Percentiles rank a stretch among this genome's conserved stretches.
These are phyloP conservation scores for Drosophila lutescens DNA, from an alignment of 2,888 invertebrate species.

Conservation along the genomic window DNA sequence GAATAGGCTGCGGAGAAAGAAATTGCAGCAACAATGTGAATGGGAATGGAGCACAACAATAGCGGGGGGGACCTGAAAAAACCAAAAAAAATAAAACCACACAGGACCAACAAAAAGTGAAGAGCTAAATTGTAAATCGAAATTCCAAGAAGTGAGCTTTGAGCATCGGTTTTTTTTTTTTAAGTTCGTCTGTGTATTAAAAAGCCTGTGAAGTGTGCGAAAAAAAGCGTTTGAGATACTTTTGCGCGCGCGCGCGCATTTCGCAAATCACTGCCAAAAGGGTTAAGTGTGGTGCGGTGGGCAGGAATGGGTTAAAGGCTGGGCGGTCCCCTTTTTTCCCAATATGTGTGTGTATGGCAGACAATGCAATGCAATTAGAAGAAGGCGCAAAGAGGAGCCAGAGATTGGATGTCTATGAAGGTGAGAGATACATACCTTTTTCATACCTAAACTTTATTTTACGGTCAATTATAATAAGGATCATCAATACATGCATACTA, in stretches of 20 bases:
- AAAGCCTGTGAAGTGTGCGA: conserved; percentile 54
- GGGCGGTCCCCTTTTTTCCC: conserved; percentile 18
- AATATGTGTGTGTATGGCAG: conserved; percentile 17
- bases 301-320: conserved; percentile 47
- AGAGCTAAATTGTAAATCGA: conserved; percentile 78
- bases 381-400: conserved; percentile 35
- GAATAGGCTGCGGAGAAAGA: conserved; percentile 67
- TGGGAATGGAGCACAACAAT: conserved; percentile 71
- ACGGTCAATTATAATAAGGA: too few species aligned
- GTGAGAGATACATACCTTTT: conserved; percentile 13
- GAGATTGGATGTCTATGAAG: conserved; percentile 48
- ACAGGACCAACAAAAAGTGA: conserved; percentile 51
- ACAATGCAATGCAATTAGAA: conserved; percentile 63
- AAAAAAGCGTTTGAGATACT: conserved; percentile 72
- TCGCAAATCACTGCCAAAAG: conserved; percentile 38
- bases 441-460: too few species aligned
- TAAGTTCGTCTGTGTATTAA: conserved; percentile 4
- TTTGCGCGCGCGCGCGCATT: conserved; percentile 73
- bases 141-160: conserved; percentile 75
- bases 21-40: conserved; percentile 75
- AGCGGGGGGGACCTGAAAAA: conserved; percentile 45
- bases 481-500: too few species aligned
- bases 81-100: conserved; percentile 36
- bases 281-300: conserved; percentile 53
- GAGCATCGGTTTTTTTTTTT: conserved; percentile 51